Evolutionary conservation across 2,888 invertebrate species (phyloP).

Genomic region (Aspidiotus rigidus): DNA sequence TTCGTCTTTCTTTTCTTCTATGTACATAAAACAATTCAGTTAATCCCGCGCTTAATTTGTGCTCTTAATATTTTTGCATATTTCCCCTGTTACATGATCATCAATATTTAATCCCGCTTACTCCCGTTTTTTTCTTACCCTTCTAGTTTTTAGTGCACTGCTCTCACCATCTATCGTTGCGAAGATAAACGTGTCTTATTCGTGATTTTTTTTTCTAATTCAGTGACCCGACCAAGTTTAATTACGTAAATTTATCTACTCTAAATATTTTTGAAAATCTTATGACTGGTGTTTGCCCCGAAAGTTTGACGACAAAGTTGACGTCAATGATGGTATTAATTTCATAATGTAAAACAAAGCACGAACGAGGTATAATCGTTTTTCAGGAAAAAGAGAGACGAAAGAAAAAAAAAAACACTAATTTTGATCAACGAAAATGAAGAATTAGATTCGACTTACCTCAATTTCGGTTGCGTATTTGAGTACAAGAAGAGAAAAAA

Average conservation of each 20-base stretch:
- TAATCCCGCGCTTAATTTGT: conserved; percentile 40
- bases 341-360: neutral
- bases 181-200: neutral
- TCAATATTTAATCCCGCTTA: conserved; percentile 31
- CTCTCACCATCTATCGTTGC: conserved; percentile 19
- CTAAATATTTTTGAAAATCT: neutral
- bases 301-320: conserved; percentile 17
- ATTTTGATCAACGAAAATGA: too few relatives aligned
- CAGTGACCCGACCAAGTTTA: conserved; percentile 8
- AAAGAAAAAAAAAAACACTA: too few relatives aligned
- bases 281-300: neutral
- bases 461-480: too few relatives aligned
- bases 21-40: conserved; percentile 25
- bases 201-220: conserved; percentile 15
- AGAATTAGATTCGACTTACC: too few relatives aligned
- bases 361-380: too few relatives aligned
- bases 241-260: conserved; percentile 20
- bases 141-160: neutral
- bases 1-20: neutral
- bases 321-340: conserved; percentile 14
- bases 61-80: conserved; percentile 38
- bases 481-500: too few relatives aligned
- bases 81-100: conserved; percentile 30
- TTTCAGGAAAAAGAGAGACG: too few relatives aligned
- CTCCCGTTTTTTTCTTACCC: conserved; percentile 17